Conservation (phyloP, 2,113 vertebrate genomes). For the Erythrocercus mccallii region DNA sequence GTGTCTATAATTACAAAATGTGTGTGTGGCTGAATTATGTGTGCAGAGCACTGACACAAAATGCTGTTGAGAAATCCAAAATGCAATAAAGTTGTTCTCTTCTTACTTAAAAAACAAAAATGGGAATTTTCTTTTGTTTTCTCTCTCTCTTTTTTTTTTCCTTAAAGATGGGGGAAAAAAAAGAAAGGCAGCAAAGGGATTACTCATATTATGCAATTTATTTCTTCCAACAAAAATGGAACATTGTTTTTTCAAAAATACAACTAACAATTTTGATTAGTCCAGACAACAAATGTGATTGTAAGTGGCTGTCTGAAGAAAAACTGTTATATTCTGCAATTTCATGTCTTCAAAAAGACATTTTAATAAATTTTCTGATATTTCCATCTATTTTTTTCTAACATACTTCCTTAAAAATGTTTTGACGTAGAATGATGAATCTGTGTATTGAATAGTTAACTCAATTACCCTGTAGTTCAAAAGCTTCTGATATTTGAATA, state of each 20-base stretch:
- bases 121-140: background rate
- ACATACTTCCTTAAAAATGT: background rate
- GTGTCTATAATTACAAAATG: background rate
- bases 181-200: background rate
- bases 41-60: background rate
- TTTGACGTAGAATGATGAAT: background rate
- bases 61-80: background rate
- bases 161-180: background rate
- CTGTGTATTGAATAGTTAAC: background rate
- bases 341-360: background rate
- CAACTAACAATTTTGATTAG: background rate
- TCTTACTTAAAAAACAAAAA: background rate
- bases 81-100: background rate
- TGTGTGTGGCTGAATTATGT: rapidly evolving
- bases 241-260: background rate
- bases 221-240: background rate
- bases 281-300: background rate
- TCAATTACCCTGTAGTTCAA: background rate
- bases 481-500: background rate
- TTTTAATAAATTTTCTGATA: background rate
- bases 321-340: background rate
- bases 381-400: background rate
- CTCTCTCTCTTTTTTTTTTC: background rate
- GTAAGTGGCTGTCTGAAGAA: background rate
- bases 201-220: background rate